Evolutionary conservation across 1,140 invertebrate genomes (phyloP).

Genomic region (Stegodyphus mimosarum): DNA sequence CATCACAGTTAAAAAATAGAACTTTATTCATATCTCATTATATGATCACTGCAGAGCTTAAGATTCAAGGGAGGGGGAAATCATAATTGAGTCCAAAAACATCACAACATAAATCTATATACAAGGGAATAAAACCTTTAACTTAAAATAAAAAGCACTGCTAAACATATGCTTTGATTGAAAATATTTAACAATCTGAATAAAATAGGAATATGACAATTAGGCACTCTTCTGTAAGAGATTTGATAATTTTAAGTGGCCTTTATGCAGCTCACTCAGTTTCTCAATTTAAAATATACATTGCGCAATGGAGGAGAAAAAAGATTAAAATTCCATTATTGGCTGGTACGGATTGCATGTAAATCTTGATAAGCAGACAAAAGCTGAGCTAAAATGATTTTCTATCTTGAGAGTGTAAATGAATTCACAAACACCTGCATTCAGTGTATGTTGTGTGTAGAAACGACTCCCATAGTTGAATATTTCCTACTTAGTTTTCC

Average conservation of each 20-base stretch:
- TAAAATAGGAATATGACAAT: constrained; percentile 1
- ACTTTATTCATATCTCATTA: not conserved
- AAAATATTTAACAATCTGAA: not conserved
- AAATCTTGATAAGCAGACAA: not conserved
- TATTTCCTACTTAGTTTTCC: not conserved
- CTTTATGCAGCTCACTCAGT: not conserved
- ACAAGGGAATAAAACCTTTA: not conserved
- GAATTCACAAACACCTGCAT: not conserved
- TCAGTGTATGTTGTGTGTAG: not conserved
- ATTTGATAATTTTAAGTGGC: not conserved
- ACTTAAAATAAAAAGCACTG: not conserved
- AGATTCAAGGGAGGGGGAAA: not conserved
- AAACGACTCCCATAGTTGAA: not conserved
- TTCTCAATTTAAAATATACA: not conserved
- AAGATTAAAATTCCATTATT: not conserved
- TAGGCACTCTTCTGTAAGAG: not conserved
- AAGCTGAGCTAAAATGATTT: constrained; percentile 1
- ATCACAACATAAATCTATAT: constrained; percentile 1
- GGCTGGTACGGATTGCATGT: not conserved
- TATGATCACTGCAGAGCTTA: not conserved
- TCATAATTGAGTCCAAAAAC: not conserved
- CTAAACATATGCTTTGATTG: not conserved
- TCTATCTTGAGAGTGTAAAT: not conserved
- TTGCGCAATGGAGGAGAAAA: not conserved
- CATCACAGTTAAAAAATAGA: not conserved